Percentiles rank a stretch among this genome's conserved stretches.
Evolutionary conservation across 2,888 invertebrate genomes (phyloP).

Genomic region (Megamerina dolium): DNA sequence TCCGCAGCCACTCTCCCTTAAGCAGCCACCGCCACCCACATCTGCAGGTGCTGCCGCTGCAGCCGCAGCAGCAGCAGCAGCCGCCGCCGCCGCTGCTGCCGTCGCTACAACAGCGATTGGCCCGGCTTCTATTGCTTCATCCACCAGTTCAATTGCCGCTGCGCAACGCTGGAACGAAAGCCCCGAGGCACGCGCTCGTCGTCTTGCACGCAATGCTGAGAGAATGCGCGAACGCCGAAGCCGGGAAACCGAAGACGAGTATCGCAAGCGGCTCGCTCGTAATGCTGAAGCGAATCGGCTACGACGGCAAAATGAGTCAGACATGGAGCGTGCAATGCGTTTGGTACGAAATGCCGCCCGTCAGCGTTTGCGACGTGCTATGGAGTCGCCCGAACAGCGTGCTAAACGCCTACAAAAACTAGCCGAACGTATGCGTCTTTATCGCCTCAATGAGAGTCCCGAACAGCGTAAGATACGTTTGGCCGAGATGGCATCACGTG

Average conservation of each 20-base stretch:
- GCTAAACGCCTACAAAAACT: constrained; percentile 43
- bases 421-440: constrained; percentile 48
- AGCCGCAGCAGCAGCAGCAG: constrained; percentile 19
- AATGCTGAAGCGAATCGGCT: constrained; percentile 49
- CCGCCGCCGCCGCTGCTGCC: constrained; percentile 12
- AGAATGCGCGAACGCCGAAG: constrained; percentile 49
- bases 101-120: constrained; percentile 22
- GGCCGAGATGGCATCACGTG: constrained; percentile 47
- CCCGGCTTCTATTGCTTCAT: constrained; percentile 24
- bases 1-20: constrained; percentile 36
- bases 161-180: constrained; percentile 50
- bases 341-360: constrained; percentile 48
- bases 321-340: constrained; percentile 47
- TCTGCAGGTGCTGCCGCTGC: constrained; percentile 17
- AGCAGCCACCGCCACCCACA: constrained; percentile 33
- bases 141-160: constrained; percentile 25
- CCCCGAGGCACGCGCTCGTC: constrained; percentile 47
- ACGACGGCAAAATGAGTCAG: constrained; percentile 46
- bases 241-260: constrained; percentile 48
- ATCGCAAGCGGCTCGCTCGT: constrained; percentile 44
- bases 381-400: constrained; percentile 48
- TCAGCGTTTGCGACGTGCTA: constrained; percentile 46
- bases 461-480: constrained; percentile 47
- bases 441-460: constrained; percentile 44
- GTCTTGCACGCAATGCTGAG: constrained; percentile 49